Evolutionary conservation across 1,140 invertebrate species (phyloP), one percentile per base, ranked within the genome.

Genomic region (Lethrus apterus): DNA sequence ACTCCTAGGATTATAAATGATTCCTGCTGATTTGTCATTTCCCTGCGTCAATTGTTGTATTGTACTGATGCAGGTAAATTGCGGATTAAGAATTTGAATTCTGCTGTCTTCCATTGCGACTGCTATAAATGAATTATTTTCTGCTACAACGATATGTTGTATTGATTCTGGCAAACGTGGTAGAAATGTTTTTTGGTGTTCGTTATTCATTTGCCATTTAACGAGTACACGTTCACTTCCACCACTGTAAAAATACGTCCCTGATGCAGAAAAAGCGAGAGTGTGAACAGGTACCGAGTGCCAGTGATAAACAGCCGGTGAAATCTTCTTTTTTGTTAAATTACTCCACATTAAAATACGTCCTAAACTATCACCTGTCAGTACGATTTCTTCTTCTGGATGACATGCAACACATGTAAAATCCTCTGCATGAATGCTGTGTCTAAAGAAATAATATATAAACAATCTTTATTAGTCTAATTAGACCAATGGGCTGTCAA

Each of bases 181-280:
- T 32, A 89, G 52, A 65, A 81, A 89, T 15, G 74, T 67, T 52
- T 77, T 81, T 4, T 73, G 51, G 10, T 76, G 62, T 2, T 66
- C 54, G 62, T 76, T 69, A 5, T 70, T 63, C 19, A 81, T 40
- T 31, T 73, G 67, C 89, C 89, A 92, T 65, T 84, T 86, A 0
- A 91, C 86, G 35, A 93, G 60, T 0, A 86, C 84, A 61, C 78
- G 77, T 65, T 93, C 89, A 41, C 74, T 73, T 11, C 84, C 88
- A 21, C 85, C 86, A 57, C 83, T 87, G 50, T 81, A 83, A 59
- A 93, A 67, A 47, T 62, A 56, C 31, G 68, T 69, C 71, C 86
- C 86, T 52, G 77, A 76, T 44, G 68, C 61, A 24, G 84, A 81
- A 59, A 89, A 89, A 3, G 67, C 66, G 11, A 91, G 60, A 60